A percentile compares a stretch with the other conserved stretches of the same genome.
phyloP scores from a whole-genome alignment of 2,797 vertebrate genomes.

The Falco concolor region DNA sequence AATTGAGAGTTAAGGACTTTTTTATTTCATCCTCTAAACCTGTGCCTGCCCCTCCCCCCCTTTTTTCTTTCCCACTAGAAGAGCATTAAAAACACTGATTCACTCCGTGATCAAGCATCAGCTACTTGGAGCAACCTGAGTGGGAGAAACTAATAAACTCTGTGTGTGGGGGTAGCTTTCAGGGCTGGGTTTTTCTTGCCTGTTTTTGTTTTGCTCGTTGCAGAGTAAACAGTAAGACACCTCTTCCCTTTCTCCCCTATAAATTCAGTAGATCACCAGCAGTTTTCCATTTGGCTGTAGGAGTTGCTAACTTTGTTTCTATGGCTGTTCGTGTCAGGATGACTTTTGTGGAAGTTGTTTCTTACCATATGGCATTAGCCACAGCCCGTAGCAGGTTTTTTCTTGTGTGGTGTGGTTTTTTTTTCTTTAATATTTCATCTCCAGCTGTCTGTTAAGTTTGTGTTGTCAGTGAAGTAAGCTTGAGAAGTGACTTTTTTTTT shows the following conservation, averaged over 20 bases:
- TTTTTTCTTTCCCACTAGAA: not conserved
- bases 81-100: not conserved
- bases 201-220: slow-evolving; percentile 9
- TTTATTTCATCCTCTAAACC: not conserved
- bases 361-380: rapidly evolving
- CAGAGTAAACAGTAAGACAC: not conserved
- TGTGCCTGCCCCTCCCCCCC: no score
- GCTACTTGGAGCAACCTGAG: not conserved
- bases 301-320: not conserved
- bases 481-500: not conserved
- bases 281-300: not conserved
- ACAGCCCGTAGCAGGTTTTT: not conserved
- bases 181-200: not conserved
- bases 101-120: not conserved
- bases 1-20: not conserved
- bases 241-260: not conserved
- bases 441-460: not conserved
- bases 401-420: not conserved
- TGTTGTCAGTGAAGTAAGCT: not conserved
- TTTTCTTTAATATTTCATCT: not conserved
- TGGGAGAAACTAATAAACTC: not conserved
- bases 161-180: not conserved
- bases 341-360: not conserved
- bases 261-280: not conserved
- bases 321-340: not conserved